A percentile compares a stretch with the other conserved stretches of the same genome.
Conservation (phyloP, 2,888 invertebrate species). For the Oscheius myriophilus region DNA sequence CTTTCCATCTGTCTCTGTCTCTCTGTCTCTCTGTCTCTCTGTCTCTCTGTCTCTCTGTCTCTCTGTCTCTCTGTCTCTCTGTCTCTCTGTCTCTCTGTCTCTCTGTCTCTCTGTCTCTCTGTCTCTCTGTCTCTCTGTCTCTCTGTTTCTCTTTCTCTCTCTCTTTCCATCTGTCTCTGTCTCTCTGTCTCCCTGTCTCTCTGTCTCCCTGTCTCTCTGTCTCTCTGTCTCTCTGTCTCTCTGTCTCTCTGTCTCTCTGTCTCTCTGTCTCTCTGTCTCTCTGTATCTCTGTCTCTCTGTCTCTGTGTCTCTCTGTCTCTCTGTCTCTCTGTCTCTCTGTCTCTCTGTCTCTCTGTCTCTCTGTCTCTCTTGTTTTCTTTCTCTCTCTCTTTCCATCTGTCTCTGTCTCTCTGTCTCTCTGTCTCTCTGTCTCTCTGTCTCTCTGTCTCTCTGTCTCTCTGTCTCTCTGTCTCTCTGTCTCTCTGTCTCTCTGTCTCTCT, state of each 20-base stretch:
- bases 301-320: background rate
- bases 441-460: background rate
- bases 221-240: background rate
- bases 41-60: too few relatives aligned
- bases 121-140: background rate
- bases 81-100: background rate
- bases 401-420: background rate
- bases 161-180: background rate
- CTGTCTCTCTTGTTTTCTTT: too few relatives aligned
- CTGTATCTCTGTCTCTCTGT: background rate
- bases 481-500: constrained; percentile 10
- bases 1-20: background rate
- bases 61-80: background rate
- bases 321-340: background rate
- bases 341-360: constrained; percentile 1
- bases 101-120: background rate
- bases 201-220: background rate
- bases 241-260: background rate
- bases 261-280: constrained; percentile 1
- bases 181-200: background rate
- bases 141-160: constrained; percentile 1
- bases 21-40: constrained; percentile 2
- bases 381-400: background rate
- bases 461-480: background rate
- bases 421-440: background rate